Percentiles rank a stretch among this genome's conserved stretches.
These are phyloP conservation scores for Mormoops blainvillei DNA, from an alignment of 2,113 vertebrate genomes.

Conservation along the genomic window DNA sequence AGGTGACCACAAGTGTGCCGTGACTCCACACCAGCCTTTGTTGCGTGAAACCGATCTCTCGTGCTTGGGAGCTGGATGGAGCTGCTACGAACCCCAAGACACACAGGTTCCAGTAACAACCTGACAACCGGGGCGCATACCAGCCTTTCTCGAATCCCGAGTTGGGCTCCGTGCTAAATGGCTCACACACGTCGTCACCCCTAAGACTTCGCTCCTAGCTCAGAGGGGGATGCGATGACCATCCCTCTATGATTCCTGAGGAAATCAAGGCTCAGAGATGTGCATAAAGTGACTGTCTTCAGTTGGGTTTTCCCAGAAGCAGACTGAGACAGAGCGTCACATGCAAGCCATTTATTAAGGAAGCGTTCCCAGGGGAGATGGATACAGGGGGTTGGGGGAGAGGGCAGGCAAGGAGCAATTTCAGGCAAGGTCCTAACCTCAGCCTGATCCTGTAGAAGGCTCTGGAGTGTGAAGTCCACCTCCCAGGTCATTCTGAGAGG, in stretches of 20 bases:
- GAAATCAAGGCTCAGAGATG: neutral
- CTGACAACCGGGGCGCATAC: neutral
- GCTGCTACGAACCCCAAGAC: neutral
- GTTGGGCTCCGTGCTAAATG: neutral
- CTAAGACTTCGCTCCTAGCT: neutral
- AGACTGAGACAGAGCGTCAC: neutral
- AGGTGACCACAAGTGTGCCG: rapidly evolving
- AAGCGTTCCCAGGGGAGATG: neutral
- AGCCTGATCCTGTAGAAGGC: neutral
- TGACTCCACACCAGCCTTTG: neutral
- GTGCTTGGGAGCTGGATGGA: neutral
- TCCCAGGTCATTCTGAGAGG: neutral
- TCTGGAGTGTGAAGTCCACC: neutral
- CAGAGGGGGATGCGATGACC: neutral
- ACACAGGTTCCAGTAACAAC: rapidly evolving
- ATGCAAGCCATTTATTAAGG: neutral
- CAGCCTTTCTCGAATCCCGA: neutral
- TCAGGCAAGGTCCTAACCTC: neutral
- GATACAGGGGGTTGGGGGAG: neutral
- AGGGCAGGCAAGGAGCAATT: neutral
- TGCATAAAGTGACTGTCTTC: neutral
- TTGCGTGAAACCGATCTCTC: neutral
- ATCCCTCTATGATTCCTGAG: neutral
- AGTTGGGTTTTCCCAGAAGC: neutral
- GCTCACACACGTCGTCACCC: neutral